Evolutionary conservation across 2,888 invertebrate genomes (phyloP), one percentile per base, ranked within the genome.

Genomic region (Dendrolimus pini): DNA sequence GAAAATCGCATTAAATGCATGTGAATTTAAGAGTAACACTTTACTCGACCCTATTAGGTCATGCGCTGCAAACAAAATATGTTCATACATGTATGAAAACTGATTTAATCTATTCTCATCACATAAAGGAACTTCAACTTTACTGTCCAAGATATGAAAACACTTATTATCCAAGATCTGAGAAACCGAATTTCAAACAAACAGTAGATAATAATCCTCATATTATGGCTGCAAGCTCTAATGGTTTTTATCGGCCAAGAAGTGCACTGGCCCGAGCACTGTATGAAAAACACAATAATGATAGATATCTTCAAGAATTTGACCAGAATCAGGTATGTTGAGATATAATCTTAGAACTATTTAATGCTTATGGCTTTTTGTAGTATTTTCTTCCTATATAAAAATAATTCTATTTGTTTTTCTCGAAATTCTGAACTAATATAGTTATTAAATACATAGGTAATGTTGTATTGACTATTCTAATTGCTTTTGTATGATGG

Each of bases 231-330:
- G 72, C 84, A 59, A 80, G 73, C 67, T 71, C 80, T 55, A 84
- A 84, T 70, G 86, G 89, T 62, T 82, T 89, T 56, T 94, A 93
- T 78, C 89, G 94, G 64, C 95, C 95, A 55, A 91, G 95, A 71
- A 94, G 95, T 66, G 93, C 94, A 57, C 85, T 96, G 63, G 95
- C 95, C 57, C 89, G 95, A 71, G 92, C 94, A 55, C 82, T 95
- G 56, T 95, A 94, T 85, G 93, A 95, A 69, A 95, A 95, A 79
- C 94, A 94, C 70, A 85, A 92, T 65, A 93, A 93, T 71, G 95
- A 96, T 80, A 92, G 93, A 74, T 92, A 93, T 66, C 88, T 95
- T 30, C 91, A 92, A 68, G 89, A 92, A 56, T 91, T 94, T 77
- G 95, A 96, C 78, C 94, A 94, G 74, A 91, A 86, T 59, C 92